Evolutionary conservation across 1,140 invertebrate species (phyloP), one percentile per base, ranked within the genome.

Genomic region (Carposina sasakii): DNA sequence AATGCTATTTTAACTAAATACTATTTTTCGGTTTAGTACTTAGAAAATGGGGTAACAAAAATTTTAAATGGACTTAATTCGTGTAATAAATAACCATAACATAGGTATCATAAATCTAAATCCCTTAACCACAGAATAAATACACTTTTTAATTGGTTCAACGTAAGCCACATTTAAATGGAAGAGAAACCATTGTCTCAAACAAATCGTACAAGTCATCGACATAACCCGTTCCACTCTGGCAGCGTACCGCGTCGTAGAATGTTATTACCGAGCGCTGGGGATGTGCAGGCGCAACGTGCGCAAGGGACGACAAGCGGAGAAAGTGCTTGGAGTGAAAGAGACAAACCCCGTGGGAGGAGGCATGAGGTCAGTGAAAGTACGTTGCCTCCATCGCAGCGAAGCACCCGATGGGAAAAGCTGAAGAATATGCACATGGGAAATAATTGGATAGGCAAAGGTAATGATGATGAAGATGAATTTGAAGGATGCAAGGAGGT

Each of bases 351-450:
- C 52, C 63, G 67, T 77, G 68, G 68, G 70, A 78, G 75, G 71
- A 78, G 73, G 68, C 69, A 71, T 67, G 74, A 74, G 79, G 76
- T 83, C 79, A 83, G 76, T 68, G 79, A 83, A 83, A 83, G 79
- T 83, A 74, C 79, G 81, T 83, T 83, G 76, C 79, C 79, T 70
- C 73, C 69, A 72, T 68, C 64, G 63, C 69, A 51, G 57, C 71
- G 64, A 68, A 57, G 68, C 72, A 71, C 70, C 64, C 76, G 76
- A 78, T 81, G 75, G 73, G 75, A 83, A 79, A 78, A 72, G 71
- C 70, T 52, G 62, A 54, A 56, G 63, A 67, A 71, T 76, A 72
- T 77, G 70, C 67, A 67, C 56, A 64, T 65, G 55, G 64, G 56
- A 67, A 64, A 60, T 51, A n/a, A n/a, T n/a, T n/a, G n/a, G n/a